Conservation (phyloP, 1,140 invertebrate species). For the Pseudomyrmex flavicornis region DNA sequence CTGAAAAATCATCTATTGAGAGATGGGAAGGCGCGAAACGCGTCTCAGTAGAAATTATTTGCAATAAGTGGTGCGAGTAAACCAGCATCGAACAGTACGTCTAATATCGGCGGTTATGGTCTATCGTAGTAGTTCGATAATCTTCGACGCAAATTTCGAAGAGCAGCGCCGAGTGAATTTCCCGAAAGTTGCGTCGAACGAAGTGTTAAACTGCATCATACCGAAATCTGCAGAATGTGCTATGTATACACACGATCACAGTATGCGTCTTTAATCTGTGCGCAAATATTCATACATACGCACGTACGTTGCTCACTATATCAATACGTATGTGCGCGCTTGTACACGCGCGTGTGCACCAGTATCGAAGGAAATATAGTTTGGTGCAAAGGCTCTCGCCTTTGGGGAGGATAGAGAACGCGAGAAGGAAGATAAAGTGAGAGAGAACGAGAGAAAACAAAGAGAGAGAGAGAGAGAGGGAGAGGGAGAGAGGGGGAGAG, state of each 20-base stretch:
- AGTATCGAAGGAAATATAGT: constrained; percentile 53
- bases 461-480: constrained; percentile 12
- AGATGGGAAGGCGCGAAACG: background rate
- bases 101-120: constrained; percentile 33
- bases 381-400: background rate
- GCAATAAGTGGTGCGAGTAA: background rate
- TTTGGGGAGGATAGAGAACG: background rate
- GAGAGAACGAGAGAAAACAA: background rate
- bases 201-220: constrained; percentile 34
- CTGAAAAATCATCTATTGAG: background rate
- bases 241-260: background rate
- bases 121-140: constrained; percentile 57
- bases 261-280: background rate
- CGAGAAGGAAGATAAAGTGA: constrained; percentile 13
- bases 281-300: background rate
- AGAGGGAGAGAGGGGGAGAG: background rate
- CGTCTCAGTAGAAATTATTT: background rate
- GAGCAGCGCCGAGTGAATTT: constrained; percentile 35
- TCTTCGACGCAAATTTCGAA: constrained; percentile 45
- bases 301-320: background rate
- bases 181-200: constrained; percentile 42
- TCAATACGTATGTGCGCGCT: background rate
- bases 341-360: background rate
- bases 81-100: background rate
- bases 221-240: background rate